Evolutionary conservation across 2,113 vertebrate genomes (phyloP).

Genomic region (Cebidichthys violaceus): DNA sequence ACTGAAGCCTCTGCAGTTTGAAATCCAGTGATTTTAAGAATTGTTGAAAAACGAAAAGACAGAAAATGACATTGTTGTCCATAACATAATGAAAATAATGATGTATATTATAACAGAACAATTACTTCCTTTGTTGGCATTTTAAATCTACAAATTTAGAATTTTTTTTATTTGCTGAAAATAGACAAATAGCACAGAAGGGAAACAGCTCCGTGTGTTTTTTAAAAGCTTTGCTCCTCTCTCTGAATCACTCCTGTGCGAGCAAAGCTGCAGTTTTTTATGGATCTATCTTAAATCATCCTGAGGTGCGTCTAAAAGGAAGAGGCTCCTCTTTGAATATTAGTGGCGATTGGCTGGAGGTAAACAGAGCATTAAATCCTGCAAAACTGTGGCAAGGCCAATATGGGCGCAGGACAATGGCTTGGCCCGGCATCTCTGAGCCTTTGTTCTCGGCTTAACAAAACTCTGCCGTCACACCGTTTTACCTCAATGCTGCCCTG

Average conservation of each 20-base stretch:
- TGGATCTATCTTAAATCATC: constrained; percentile 50
- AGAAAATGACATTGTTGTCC: not conserved
- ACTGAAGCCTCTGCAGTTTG: not conserved
- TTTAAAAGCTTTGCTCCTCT: not conserved
- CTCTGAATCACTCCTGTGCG: not conserved
- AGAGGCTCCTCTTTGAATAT: constrained; percentile 82
- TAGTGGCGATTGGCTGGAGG: constrained; percentile 92
- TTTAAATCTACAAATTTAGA: not conserved
- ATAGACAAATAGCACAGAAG: not conserved
- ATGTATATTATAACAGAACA: not conserved
- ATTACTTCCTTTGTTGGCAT: not conserved
- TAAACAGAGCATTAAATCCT: constrained; percentile 99
- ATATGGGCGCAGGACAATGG: constrained; percentile 90
- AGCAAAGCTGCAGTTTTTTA: constrained; percentile 17
- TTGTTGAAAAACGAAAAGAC: not conserved
- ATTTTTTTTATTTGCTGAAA: not conserved
- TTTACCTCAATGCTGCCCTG: constrained; percentile 96
- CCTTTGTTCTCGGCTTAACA: constrained; percentile 99
- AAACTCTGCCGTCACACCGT: constrained; percentile 98
- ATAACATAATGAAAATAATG: not conserved
- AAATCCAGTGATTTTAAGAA: not conserved
- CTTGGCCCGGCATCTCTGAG: constrained; percentile 87
- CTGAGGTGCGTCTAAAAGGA: constrained; percentile 63
- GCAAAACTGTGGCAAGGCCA: constrained; percentile 94
- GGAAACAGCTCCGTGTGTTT: not conserved